Conservation (phyloP, 2,888 invertebrate genomes). For the Zygothrica quintamaculata region DNA sequence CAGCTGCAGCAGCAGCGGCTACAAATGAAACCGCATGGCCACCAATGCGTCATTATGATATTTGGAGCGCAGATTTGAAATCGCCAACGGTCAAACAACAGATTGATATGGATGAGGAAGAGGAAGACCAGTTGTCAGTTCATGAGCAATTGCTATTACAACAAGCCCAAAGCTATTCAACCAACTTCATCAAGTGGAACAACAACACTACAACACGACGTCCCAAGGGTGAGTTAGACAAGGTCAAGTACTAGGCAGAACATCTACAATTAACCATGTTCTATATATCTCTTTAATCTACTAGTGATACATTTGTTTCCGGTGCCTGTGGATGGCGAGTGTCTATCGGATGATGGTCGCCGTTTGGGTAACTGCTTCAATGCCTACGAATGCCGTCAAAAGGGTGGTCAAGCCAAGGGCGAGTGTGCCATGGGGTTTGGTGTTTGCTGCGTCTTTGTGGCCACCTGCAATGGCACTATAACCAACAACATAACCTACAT, state of each 20-base stretch:
- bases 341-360: conserved; percentile 89
- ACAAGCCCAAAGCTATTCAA: conserved; percentile 14
- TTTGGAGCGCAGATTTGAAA: conserved; percentile 76
- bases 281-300: not conserved
- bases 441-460: conserved; percentile 93
- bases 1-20: conserved; percentile 25
- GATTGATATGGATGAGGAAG: conserved; percentile 25
- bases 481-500: conserved; percentile 93
- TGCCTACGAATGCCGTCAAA: conserved; percentile 92
- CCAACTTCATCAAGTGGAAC: conserved; percentile 12
- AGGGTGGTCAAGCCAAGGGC: conserved; percentile 89
- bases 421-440: conserved; percentile 93
- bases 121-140: conserved; percentile 23
- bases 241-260: conserved; percentile 1
- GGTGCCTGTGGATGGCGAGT: conserved; percentile 92
- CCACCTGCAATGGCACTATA: conserved; percentile 89
- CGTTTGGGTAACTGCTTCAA: conserved; percentile 92
- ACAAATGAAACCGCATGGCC: conserved; percentile 77
- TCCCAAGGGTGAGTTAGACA: conserved; percentile 48
- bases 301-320: conserved; percentile 93
- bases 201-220: conserved; percentile 20
- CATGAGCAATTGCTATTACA: conserved; percentile 31
- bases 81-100: conserved; percentile 31
- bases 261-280: not conserved
- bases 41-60: conserved; percentile 81